Conservation (phyloP, 2,113 vertebrate genomes). For the Nothocercus nigrocapillus region DNA sequence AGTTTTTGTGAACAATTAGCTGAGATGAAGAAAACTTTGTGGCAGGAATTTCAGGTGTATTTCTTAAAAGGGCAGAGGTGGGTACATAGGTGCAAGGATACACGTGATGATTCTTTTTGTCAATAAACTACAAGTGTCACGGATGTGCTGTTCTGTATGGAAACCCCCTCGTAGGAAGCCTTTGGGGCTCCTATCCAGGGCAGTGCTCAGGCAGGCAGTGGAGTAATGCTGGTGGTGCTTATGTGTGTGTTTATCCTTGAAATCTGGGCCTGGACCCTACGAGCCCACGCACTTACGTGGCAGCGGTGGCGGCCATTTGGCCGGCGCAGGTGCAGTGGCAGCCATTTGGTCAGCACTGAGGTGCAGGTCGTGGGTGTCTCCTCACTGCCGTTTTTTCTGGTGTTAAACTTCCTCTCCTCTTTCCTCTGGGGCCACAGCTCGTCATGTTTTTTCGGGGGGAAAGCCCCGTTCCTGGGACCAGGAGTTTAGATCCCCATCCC, state of each 20-base stretch:
- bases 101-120: neutral
- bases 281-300: neutral
- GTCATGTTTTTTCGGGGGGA: neutral
- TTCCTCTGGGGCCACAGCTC: accelerated
- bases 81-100: neutral
- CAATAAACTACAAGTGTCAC: accelerated
- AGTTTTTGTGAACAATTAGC: neutral
- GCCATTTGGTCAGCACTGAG: neutral
- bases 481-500: accelerated
- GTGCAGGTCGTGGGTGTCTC: accelerated
- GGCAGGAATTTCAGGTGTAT: neutral
- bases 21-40: neutral
- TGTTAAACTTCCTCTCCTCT: neutral
- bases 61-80: neutral
- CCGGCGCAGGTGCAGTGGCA: too few relatives aligned
- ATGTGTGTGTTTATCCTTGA: accelerated
- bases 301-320: too few relatives aligned
- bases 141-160: accelerated
- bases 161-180: neutral
- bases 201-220: too few relatives aligned
- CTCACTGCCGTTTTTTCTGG: neutral
- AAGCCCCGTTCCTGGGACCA: accelerated
- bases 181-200: neutral
- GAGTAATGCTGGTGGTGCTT: neutral
- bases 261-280: neutral